A percentile compares a stretch with the other conserved stretches of the same genome.
Evolutionary conservation across 2,888 invertebrate species (phyloP).

Genomic region (Dryadula phaetusa): DNA sequence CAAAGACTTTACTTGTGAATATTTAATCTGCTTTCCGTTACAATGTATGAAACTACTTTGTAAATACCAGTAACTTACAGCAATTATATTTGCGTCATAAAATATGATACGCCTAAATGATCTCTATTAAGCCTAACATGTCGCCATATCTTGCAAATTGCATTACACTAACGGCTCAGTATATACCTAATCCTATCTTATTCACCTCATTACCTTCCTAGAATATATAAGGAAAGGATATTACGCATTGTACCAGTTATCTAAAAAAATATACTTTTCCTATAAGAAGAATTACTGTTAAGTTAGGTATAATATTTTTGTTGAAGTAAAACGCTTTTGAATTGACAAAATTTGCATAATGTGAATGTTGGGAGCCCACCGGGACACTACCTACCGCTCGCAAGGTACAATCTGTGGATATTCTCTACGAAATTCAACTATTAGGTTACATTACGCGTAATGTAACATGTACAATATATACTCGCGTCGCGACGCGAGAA

Average conservation of each 20-base stretch:
- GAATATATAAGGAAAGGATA: slow-evolving; percentile 3
- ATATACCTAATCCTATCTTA: slow-evolving; percentile 19
- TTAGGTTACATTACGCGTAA: neutral
- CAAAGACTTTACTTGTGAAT: neutral
- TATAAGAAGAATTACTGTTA: slow-evolving; percentile 4
- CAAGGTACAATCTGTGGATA: slow-evolving; percentile 12
- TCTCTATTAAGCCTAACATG: slow-evolving; percentile 13
- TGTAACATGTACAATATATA: no score
- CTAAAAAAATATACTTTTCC: slow-evolving; percentile 8
- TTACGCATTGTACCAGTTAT: neutral
- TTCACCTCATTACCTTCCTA: slow-evolving; percentile 21
- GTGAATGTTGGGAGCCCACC: slow-evolving; percentile 17
- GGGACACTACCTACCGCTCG: slow-evolving; percentile 12
- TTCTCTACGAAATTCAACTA: slow-evolving; percentile 11
- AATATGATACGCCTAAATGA: slow-evolving; percentile 25
- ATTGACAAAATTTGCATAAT: slow-evolving; percentile 21
- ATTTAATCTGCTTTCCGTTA: neutral
- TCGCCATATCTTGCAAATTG: slow-evolving; percentile 23
- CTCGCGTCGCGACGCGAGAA: neutral
- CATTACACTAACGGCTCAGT: slow-evolving; percentile 18
- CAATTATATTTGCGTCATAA: slow-evolving; percentile 20
- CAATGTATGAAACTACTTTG: slow-evolving; percentile 5
- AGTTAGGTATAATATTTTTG: slow-evolving; percentile 18
- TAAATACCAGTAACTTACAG: slow-evolving; percentile 6
- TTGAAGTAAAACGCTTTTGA: slow-evolving; percentile 11